Conservation (phyloP, 2,888 invertebrate species). For the Geotrupes spiniger region DNA sequence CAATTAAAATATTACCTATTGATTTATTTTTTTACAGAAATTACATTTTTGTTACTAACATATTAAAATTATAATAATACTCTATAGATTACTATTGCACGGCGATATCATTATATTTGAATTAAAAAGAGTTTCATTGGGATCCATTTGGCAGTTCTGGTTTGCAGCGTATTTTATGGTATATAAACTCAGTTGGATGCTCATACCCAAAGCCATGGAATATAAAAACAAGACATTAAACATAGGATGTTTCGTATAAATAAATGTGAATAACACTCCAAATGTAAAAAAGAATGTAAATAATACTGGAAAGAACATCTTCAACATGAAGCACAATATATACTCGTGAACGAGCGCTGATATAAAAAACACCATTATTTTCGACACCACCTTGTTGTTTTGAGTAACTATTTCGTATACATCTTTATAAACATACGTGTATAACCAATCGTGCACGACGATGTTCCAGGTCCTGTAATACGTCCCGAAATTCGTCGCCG, state of each 20-base stretch:
- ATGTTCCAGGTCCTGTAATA: constrained; percentile 96
- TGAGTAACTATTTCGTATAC: constrained; percentile 49
- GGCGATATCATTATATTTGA: neutral
- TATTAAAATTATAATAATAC: too few species aligned
- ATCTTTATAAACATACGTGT: constrained; percentile 84
- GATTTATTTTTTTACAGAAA: too few species aligned
- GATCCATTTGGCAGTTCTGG: constrained; percentile 60
- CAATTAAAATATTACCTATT: too few species aligned
- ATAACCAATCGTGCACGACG: constrained; percentile 92
- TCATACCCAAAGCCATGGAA: constrained; percentile 72
- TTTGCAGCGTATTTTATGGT: constrained; percentile 85
- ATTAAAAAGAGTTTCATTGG: neutral
- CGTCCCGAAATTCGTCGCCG: constrained; percentile 71
- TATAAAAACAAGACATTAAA: constrained; percentile 88
- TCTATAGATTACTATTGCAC: too few species aligned
- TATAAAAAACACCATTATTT: constrained; percentile 67
- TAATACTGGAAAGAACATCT: constrained; percentile 86
- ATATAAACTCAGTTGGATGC: constrained; percentile 73
- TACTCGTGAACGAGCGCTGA: constrained; percentile 90
- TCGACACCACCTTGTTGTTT: constrained; percentile 54
- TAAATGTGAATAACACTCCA: constrained; percentile 58
- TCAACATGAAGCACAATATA: constrained; percentile 72
- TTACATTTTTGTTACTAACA: too few species aligned
- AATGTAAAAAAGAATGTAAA: constrained; percentile 72
- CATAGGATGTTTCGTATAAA: constrained; percentile 51